Evolutionary conservation across 2,797 vertebrate genomes (phyloP), one percentile per base, ranked within the genome.

Genomic region (Chaunax sp.): DNA sequence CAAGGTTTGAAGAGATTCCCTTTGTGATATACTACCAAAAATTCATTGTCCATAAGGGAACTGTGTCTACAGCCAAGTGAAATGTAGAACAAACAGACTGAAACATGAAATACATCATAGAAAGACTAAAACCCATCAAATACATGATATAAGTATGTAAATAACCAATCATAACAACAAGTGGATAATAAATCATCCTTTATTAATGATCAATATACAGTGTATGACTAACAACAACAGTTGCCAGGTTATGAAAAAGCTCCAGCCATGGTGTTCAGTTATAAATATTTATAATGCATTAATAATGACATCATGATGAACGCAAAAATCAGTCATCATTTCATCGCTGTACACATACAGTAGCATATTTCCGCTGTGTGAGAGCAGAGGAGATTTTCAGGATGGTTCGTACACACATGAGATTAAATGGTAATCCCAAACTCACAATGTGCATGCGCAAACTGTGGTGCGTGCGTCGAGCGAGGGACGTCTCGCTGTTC

Each of bases 391-490:
- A 68, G 53, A 20, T 69, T 16, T 40, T 40, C 15, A 40, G 38
- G 38, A 40, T 15, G 13, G 14, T 40, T 15, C 38, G 10, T 18
- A 54, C 70, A 63, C 67, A 55, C 25, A 7, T 16, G 20, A 83
- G 92, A 93, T 94, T 94, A 93, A 50, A 64, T 51, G 3, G 43
- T 93, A 93, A 93, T 94, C 93, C 87, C 82, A 16, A 59, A 15
- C 14, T 58, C 69, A n/a, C 63, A 73, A 19, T 44, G 92, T 86
- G 88, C 92, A 91, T 88, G 92, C 92, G 92, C 91, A 80, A 59
- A 86, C 40, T 35, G 47, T 58, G 18, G 73, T 69, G 70, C 73
- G 78, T 56, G 79, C 47, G 28, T 47, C 46, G 19, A 58, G 19
- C 25, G 43, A 45, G 44, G 41, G 61, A 58, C 64, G 43, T 23